A percentile compares a stretch with the other conserved stretches of the same genome.
Conservation (phyloP, 1,140 invertebrate species). For the Carcinoscorpius rotundicauda region DNA sequence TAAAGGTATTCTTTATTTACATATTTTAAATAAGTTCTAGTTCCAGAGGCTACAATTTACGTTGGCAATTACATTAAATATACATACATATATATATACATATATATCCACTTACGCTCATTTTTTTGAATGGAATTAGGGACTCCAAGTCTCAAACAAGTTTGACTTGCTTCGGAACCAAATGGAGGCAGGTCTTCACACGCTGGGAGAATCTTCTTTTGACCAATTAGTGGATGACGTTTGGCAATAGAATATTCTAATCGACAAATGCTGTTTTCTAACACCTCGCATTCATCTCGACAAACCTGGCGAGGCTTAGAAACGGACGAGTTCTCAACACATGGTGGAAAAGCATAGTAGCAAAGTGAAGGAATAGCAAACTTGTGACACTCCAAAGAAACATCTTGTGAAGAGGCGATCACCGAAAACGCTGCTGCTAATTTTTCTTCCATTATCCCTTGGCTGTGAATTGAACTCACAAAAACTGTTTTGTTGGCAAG, state of each 20-base stretch:
- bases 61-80: not conserved
- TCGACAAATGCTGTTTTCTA: slow-evolving; percentile 81
- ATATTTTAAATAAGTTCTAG: no score
- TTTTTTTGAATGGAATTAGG: slow-evolving; percentile 30
- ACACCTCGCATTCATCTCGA: slow-evolving; percentile 72
- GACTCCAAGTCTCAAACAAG: slow-evolving; percentile 69
- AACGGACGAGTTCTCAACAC: slow-evolving; percentile 39
- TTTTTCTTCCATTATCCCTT: slow-evolving; percentile 65
- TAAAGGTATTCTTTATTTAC: no score
- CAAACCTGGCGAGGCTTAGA: slow-evolving; percentile 48
- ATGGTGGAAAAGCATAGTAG: slow-evolving; percentile 81
- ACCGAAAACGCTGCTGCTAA: slow-evolving; percentile 69
- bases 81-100: no score
- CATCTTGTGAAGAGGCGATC: slow-evolving; percentile 52
- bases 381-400: slow-evolving; percentile 25
- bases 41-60: no score
- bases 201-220: slow-evolving; percentile 58
- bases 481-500: slow-evolving; percentile 69
- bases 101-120: slow-evolving; percentile 35
- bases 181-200: slow-evolving; percentile 68
- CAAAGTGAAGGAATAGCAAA: slow-evolving; percentile 59
- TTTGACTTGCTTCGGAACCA: slow-evolving; percentile 34
- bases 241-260: slow-evolving; percentile 90
- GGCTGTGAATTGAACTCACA: slow-evolving; percentile 63
- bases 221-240: slow-evolving; percentile 69